These are phyloP conservation scores for Microtus agrestis DNA, from an alignment of 2,797 vertebrate genomes.

Conservation along the genomic window DNA sequence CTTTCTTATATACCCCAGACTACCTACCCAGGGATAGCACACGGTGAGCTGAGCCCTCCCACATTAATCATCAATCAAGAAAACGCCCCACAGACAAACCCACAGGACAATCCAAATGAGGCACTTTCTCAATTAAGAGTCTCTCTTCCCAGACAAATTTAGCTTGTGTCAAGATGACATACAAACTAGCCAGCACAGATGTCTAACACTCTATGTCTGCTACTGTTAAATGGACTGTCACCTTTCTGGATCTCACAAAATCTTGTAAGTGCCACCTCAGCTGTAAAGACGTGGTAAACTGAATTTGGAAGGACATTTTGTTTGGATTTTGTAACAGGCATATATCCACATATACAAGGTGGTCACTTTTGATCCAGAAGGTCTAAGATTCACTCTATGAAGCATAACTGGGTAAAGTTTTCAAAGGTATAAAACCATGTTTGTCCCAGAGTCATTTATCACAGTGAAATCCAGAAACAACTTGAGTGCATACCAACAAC, in stretches of 20 bases:
- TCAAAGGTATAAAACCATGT: background rate
- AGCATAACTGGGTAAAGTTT: slow-evolving; percentile 31
- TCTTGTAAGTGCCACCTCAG: background rate
- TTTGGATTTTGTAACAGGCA: background rate
- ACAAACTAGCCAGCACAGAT: background rate
- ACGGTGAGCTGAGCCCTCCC: background rate
- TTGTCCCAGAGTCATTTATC: slow-evolving; percentile 23
- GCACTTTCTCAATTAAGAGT: background rate
- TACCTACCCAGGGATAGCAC: too few species aligned
- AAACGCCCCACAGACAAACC: background rate
- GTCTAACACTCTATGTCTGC: background rate
- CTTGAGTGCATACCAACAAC: background rate
- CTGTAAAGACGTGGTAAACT: background rate
- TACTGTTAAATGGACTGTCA: background rate
- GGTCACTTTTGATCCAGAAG: background rate
- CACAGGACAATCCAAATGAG: background rate
- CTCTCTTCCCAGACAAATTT: background rate
- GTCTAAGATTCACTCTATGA: slow-evolving; percentile 17
- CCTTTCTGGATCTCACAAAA: background rate
- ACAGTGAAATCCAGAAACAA: slow-evolving; percentile 14
- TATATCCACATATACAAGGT: background rate
- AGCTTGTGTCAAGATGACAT: background rate
- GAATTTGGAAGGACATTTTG: background rate
- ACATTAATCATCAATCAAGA: background rate
- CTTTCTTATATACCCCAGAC: background rate